Evolutionary conservation across 2,888 invertebrate species (phyloP).

Genomic region (Scrobipalpa atriplicella): DNA sequence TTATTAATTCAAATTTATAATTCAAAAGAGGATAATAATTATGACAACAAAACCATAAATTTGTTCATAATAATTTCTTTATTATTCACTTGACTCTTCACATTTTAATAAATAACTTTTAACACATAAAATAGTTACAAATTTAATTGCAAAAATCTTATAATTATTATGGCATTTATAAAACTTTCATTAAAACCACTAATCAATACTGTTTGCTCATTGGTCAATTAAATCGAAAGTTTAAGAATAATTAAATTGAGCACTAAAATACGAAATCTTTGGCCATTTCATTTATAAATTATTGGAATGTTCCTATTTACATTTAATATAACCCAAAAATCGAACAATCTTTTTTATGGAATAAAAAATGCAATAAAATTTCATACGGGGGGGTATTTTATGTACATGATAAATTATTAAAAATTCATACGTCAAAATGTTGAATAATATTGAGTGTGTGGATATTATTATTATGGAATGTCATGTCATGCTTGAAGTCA

Average conservation of each 20-base stretch:
- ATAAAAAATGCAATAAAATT: background rate
- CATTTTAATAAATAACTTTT: conserved; percentile 7
- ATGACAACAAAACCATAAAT: background rate
- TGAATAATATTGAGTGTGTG: too few species aligned
- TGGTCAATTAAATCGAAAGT: conserved; percentile 12
- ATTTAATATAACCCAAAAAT: background rate
- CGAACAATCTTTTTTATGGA: background rate
- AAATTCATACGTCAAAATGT: too few species aligned
- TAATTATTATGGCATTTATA: conserved; percentile 49
- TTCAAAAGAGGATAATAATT: background rate
- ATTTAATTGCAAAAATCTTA: conserved; percentile 34
- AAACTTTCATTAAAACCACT: conserved; percentile 30
- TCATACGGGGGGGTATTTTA: too few species aligned
- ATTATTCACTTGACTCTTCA: conserved; percentile 17
- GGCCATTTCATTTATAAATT: conserved; percentile 28
- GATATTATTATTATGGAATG: background rate
- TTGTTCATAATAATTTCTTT: conserved; percentile 3
- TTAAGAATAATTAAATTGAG: conserved; percentile 21
- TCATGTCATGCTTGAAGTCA: background rate
- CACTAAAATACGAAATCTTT: conserved; percentile 31
- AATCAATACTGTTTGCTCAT: conserved; percentile 41
- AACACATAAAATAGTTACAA: conserved; percentile 13
- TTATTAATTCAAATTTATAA: background rate
- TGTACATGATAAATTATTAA: too few species aligned
- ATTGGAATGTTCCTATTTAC: conserved; percentile 6